Evolutionary conservation across 2,113 vertebrate genomes (phyloP), one percentile per base, ranked within the genome.

Genomic region (Dendrocopos noguchii): DNA sequence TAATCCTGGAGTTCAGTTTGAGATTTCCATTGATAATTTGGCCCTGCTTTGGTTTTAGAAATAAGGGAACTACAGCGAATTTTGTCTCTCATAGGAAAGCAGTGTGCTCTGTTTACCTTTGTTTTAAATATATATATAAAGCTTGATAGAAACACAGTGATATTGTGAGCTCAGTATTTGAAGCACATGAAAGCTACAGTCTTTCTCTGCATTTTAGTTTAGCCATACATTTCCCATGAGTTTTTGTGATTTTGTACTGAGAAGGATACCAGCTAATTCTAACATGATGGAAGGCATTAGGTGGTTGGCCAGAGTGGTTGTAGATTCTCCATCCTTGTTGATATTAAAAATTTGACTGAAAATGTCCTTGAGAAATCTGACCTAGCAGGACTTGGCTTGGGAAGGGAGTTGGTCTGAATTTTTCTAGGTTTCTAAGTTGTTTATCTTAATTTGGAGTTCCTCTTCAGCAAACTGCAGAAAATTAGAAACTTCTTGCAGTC

Each of bases 201-300:
- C 68, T 80, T 52, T 55, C 60, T 93, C 34, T 93, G 84, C 86
- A 28, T 94, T 91, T 67, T 85, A 83, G 15, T 94, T 95, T 90
- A 95, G 93, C 88, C 52, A 15, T 93, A 77, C 81, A 39, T 97
- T 98, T 98, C 81, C 97, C 90, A 97, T 97, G 96, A 97, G 95
- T 89, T 97, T 90, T 97, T 63, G 7, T 63, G 31, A 57, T 97
- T 85, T 95, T 86, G 60, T 96, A 75, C 90, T 75, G 46, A 86
- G 44, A 73, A 80, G 44, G 64, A 88, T 60, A 59, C 21, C 76
- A 80, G 72, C 31, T 60, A 66, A 42, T 66, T 87, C 12, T 61
- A 59, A 65, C 90, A 21, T 34, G 33, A 66, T 89, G 36, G 67
- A 72, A 84, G 36, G 36, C 3, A 3, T 61, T 14, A 71, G 36